phyloP scores from a whole-genome alignment of 2,797 vertebrate species.

The Lates japonicus region DNA sequence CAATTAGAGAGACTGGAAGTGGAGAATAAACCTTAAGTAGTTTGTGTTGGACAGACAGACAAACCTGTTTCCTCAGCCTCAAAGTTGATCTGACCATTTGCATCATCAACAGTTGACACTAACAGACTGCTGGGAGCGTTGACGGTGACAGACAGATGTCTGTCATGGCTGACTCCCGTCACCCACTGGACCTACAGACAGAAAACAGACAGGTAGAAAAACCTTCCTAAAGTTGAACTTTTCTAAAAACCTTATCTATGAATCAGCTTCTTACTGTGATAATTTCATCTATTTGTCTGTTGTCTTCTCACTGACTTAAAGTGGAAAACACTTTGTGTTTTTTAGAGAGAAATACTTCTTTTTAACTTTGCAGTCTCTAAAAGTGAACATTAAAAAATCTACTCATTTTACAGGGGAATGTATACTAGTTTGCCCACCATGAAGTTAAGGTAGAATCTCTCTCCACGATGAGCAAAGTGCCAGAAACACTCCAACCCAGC shows the following conservation, averaged over 20 bases:
- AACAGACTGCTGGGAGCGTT: constrained; percentile 86
- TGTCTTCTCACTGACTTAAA: background rate
- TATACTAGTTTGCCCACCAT: too few relatives aligned
- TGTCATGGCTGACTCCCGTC: constrained; percentile 86
- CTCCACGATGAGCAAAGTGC: constrained; percentile 91
- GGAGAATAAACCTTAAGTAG: background rate
- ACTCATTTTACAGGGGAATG: too few relatives aligned
- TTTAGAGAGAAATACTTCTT: background rate
- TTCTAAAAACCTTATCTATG: too few relatives aligned
- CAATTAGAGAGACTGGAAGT: too few relatives aligned
- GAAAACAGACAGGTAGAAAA: background rate
- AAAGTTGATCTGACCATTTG: constrained; percentile 91
- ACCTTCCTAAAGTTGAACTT: too few relatives aligned
- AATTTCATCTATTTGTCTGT: too few relatives aligned
- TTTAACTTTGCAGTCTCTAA: background rate
- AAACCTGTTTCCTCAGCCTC: constrained; percentile 87
- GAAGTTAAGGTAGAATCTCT: constrained; percentile 93
- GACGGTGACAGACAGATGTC: constrained; percentile 86
- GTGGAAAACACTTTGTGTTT: too few relatives aligned
- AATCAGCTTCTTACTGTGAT: too few relatives aligned
- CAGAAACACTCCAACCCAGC: constrained; percentile 92
- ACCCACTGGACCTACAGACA: constrained; percentile 91
- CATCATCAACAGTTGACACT: constrained; percentile 83
- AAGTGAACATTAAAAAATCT: background rate
- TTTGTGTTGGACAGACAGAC: too few relatives aligned